A percentile compares a stretch with the other conserved stretches of the same genome.
Conservation (phyloP, 30 jellyfish, hydroid and myxozoan species). For the Pseudorhiza aurosa region DNA sequence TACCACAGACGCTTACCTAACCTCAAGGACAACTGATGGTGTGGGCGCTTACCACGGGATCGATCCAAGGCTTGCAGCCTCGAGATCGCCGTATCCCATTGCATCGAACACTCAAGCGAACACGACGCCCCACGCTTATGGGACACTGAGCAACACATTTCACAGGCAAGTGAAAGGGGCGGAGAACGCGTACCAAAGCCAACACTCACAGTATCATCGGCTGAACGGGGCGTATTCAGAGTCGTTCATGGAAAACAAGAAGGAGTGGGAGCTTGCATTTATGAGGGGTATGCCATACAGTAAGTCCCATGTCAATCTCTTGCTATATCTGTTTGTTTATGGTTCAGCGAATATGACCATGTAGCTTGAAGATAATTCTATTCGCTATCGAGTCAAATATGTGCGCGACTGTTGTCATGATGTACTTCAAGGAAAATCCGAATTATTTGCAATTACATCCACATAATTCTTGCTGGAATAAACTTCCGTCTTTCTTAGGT, state of each 20-base stretch:
- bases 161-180: slow-evolving; percentile 16
- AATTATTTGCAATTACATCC: too few species aligned
- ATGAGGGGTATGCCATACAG: slow-evolving; percentile 54
- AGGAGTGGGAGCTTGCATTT: slow-evolving; percentile 54
- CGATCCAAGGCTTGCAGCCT: slow-evolving; percentile 9
- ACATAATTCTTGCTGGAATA: too few species aligned
- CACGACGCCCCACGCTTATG: slow-evolving; percentile 11
- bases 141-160: slow-evolving; percentile 14
- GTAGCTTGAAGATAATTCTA: background rate
- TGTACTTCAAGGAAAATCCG: too few species aligned
- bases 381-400: background rate
- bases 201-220: slow-evolving; percentile 23
- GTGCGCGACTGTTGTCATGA: too few species aligned
- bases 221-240: slow-evolving; percentile 35
- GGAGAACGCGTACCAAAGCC: slow-evolving; percentile 16
- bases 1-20: slow-evolving; percentile 33
- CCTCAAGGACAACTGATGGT: slow-evolving; percentile 28
- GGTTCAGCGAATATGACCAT: background rate
- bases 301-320: slow-evolving; percentile 4
- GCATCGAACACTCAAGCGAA: slow-evolving; percentile 3
- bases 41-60: slow-evolving; percentile 36
- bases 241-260: slow-evolving; percentile 12
- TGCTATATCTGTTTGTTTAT: background rate
- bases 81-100: slow-evolving; percentile 21
- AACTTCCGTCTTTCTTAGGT: too few species aligned